Evolutionary conservation across 2,888 invertebrate genomes (phyloP).

Genomic region (Cosmia trapezina): DNA sequence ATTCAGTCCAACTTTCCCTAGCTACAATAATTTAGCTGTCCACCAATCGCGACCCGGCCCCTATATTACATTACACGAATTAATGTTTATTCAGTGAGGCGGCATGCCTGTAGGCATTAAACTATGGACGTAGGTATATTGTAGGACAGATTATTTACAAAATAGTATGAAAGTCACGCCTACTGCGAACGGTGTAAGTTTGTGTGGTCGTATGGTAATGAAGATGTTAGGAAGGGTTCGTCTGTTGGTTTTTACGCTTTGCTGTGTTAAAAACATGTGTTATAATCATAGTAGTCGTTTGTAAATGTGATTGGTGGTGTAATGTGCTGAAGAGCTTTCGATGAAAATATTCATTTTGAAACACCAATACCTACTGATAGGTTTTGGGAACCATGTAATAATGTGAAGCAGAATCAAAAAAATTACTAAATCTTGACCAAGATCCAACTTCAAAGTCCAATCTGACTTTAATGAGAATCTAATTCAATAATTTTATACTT

Average conservation of each 20-base stretch:
- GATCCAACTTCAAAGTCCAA: not conserved
- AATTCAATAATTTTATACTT: not conserved
- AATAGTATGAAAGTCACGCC: slow-evolving; percentile 70
- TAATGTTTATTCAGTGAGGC: slow-evolving; percentile 65
- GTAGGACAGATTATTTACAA: slow-evolving; percentile 69
- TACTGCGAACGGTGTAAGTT: slow-evolving; percentile 48
- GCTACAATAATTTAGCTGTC: slow-evolving; percentile 58
- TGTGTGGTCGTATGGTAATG: slow-evolving; percentile 72
- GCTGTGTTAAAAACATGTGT: not conserved
- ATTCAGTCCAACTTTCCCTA: slow-evolving; percentile 48
- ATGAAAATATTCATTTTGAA: too few relatives aligned
- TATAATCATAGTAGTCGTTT: not conserved
- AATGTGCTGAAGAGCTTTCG: too few relatives aligned
- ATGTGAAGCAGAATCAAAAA: too few relatives aligned
- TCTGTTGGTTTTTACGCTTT: slow-evolving; percentile 21
- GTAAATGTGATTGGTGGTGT: not conserved
- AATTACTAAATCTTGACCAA: not conserved
- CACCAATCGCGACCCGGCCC: slow-evolving; percentile 29
- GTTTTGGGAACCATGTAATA: too few relatives aligned
- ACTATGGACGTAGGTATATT: slow-evolving; percentile 44
- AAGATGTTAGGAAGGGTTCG: slow-evolving; percentile 25
- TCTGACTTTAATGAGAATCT: not conserved
- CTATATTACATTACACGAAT: slow-evolving; percentile 55
- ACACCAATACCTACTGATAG: too few relatives aligned
- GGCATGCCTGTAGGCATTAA: slow-evolving; percentile 47